Base-by-base conservation (phyloP, 2,797 vertebrate genomes). In the Micrastur ruficollis region DNA sequence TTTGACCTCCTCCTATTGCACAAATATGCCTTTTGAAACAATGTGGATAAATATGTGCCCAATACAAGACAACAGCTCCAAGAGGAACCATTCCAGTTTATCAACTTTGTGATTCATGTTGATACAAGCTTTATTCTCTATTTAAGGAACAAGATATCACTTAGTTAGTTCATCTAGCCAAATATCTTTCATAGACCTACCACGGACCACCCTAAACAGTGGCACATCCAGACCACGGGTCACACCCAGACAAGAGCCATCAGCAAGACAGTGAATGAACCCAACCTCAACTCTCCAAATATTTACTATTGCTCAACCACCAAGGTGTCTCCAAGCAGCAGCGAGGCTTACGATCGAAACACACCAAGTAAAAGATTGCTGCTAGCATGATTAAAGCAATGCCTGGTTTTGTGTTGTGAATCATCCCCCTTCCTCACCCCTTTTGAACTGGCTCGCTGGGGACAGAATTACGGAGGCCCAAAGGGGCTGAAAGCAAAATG, bases 51-150 rank as follows among this genome's bases (percentile, higher is more conserved):
- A 95, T 96, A 97, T 97, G 97, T 97, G 95, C 92, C 83, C 96
- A 93, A 91, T 82, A 90, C 38, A 4, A 85, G 70, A 71, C 38
- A 74, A 85, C 92, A 59, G 47, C 92, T 82, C 80, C 49, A 47
- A 78, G 88, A 97, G 95, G 95, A 94, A 89, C 87, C 91, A 89
- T 96, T 97, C 97, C 97, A 97, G 97, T 97, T 95, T 75, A 94
- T 97, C 96, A 85, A 65, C 97, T 95, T 81, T 13, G 38, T 55
- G 68, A 84, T 93, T 96, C 96, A 83, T 83, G 96, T 94, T 59
- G 81, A 81, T 94, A 94, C 97, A 97, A 75, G 96, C 81, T 85
- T 78, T 52, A 70, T 74, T 92, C 90, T 91, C 95, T 90, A 93
- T 93, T 94, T 93, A 65, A 92, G 78, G 95, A 96, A 85, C 42